These are phyloP conservation scores for Apis cerana DNA, from an alignment of 1,140 invertebrate species.

Conservation along the genomic window DNA sequence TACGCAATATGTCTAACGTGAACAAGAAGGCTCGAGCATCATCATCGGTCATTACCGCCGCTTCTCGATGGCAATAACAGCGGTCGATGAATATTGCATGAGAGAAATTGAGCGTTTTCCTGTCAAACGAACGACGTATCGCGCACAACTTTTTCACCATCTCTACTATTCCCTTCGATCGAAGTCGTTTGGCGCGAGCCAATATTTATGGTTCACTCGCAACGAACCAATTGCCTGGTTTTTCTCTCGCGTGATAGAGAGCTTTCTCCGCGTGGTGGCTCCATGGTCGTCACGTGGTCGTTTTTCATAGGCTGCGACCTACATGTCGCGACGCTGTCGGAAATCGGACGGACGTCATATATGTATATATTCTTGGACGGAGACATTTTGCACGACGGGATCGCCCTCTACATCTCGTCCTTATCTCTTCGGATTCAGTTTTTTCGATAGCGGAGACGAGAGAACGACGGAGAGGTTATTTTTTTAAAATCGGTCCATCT, in stretches of 20 bases:
- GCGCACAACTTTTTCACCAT: background rate
- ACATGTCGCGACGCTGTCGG: constrained; percentile 29
- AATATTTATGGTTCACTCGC: constrained; percentile 14
- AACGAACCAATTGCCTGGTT: constrained; percentile 15
- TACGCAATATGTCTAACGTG: too few species aligned
- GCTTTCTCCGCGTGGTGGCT: constrained; percentile 24
- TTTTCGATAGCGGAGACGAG: constrained; percentile 10
- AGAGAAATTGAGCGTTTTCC: constrained; percentile 30
- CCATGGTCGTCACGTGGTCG: constrained; percentile 6
- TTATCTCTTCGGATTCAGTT: constrained; percentile 15
- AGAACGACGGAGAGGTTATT: background rate
- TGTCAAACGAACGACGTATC: background rate
- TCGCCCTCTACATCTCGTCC: background rate
- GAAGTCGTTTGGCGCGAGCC: background rate
- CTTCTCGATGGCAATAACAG: constrained; percentile 42
- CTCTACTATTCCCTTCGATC: background rate
- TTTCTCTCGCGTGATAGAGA: background rate
- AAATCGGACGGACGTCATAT: constrained; percentile 19
- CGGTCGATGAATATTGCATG: constrained; percentile 40
- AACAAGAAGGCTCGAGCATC: too few species aligned
- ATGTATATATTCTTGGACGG: background rate
- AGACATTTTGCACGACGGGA: constrained; percentile 9
- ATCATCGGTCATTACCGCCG: constrained; percentile 31
- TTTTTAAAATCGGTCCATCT: constrained; percentile 3
- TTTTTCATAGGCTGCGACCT: constrained; percentile 40